These are phyloP conservation scores for Engraulis encrasicolus DNA, from an alignment of 2,113 vertebrate species.

Conservation along the genomic window DNA sequence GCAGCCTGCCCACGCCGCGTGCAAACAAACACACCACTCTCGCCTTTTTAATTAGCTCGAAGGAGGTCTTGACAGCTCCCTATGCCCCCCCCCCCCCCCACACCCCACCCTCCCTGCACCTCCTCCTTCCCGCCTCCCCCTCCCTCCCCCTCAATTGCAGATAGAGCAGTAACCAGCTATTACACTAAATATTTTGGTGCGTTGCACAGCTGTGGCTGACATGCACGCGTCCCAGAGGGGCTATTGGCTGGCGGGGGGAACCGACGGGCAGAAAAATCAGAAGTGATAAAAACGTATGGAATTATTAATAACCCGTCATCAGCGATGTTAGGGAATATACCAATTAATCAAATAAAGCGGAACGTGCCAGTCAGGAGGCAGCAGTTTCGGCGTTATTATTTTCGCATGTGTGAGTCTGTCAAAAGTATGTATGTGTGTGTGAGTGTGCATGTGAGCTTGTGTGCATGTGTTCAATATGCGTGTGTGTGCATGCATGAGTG, in stretches of 20 bases:
- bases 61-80: conserved; percentile 69
- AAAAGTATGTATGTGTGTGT: too few relatives aligned
- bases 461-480: too few relatives aligned
- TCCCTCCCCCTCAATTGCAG: too few relatives aligned
- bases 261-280: conserved; percentile 44
- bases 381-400: conserved; percentile 4
- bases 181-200: conserved; percentile 77
- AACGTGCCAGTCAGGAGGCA: conserved; percentile 30
- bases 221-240: conserved; percentile 53
- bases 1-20: conserved; percentile 62
- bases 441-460: too few relatives aligned
- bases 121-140: too few relatives aligned
- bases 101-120: too few relatives aligned
- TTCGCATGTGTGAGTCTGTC: conserved; percentile 16
- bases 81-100: conserved; percentile 44
- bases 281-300: conserved; percentile 23
- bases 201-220: conserved; percentile 63
- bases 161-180: conserved; percentile 74
- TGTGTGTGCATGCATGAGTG: too few relatives aligned
- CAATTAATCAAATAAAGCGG: conserved; percentile 27
- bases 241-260: conserved; percentile 51
- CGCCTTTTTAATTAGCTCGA: conserved; percentile 74
- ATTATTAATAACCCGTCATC: conserved; percentile 42
- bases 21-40: conserved; percentile 70
- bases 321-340: conserved; percentile 31